Base-by-base conservation (phyloP, 2,797 vertebrate species). In the Sebastes minor region DNA sequence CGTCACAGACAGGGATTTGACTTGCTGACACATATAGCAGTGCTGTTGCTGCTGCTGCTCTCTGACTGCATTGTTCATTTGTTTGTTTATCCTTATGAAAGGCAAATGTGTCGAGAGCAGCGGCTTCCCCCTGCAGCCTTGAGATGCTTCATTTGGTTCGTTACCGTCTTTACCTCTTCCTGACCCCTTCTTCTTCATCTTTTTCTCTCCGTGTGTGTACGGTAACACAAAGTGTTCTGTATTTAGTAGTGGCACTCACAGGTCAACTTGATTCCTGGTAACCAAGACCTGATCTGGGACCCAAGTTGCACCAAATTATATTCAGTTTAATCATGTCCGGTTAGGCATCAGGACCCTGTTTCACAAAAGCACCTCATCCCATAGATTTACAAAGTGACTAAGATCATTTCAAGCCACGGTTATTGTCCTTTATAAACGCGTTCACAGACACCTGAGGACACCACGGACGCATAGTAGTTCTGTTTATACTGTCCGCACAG, bases 61-160 rank as follows among this genome's bases (percentile, higher is more conserved):
- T 23, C 14, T 69, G 52, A 28, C 72, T 78, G 69, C 52, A 23
- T 77, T 84, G 70, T 82, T 86, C 52, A 83, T 89, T 73, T 81
- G 67, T 83, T 77, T 84, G 67, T 88, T 89, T 69, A 76, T 82
- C 72, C 77, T 90, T 80, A 90, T 89, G 80, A 86, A 89, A 89
- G 84, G 81, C 61, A 86, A 88, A 91, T 76, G 65, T 53, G 59
- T 13, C 2, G 42, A 30, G 38, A 56, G 77, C 65, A 72, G 64
- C 2, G 2, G 67, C 71, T 79, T 79, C 35, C 18, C 32, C 6
- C 25, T 22, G 63, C 78, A 49, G 63, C 23, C 13, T 20, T 5
- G 3, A 69, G 27, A 56, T 28, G 53, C 18, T 69, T 77, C 32
- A 61, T 81, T 63, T 53, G 10, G 18, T 38, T 38, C 59, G 49